Percentiles rank a stretch among this genome's conserved stretches.
These are phyloP conservation scores for Novumbra hubbsi DNA, from an alignment of 2,797 vertebrate species.

Conservation along the genomic window DNA sequence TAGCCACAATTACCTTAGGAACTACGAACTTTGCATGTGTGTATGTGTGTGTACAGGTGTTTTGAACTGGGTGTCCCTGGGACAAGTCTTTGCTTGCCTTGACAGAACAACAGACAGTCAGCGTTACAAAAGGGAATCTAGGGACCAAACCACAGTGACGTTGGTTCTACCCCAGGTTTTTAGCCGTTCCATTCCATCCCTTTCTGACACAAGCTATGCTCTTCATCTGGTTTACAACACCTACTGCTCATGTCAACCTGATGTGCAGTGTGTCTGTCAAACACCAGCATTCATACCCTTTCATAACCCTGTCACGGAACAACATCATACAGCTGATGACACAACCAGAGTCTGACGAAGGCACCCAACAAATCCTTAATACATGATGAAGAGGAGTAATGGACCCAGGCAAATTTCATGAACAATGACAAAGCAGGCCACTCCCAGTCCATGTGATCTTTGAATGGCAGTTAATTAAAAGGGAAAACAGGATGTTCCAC, in stretches of 20 bases:
- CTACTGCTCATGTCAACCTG: constrained; percentile 33
- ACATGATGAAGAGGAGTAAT: not conserved
- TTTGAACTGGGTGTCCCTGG: not conserved
- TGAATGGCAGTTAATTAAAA: not conserved
- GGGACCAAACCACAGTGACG: not conserved
- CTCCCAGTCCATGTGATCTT: not conserved
- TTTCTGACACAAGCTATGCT: constrained; percentile 22
- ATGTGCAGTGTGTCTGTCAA: constrained; percentile 14
- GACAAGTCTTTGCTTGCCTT: constrained; percentile 51
- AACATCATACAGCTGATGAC: not conserved
- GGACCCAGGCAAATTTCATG: not conserved
- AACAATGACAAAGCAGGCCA: not conserved
- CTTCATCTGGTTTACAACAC: constrained; percentile 19
- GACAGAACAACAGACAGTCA: constrained; percentile 2
- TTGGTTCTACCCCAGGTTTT: constrained; percentile 12
- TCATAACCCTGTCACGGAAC: not conserved
- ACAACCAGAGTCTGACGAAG: not conserved
- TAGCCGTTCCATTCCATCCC: not conserved
- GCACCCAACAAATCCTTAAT: not conserved
- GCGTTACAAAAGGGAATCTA: constrained; percentile 4
- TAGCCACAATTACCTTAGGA: not conserved
- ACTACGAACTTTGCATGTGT: not conserved
- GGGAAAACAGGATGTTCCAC: not conserved
- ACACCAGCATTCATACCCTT: not conserved
- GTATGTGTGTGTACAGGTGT: not conserved